Base-by-base conservation (phyloP, 2,797 vertebrate species). In the Sardinella longiceps region DNA sequence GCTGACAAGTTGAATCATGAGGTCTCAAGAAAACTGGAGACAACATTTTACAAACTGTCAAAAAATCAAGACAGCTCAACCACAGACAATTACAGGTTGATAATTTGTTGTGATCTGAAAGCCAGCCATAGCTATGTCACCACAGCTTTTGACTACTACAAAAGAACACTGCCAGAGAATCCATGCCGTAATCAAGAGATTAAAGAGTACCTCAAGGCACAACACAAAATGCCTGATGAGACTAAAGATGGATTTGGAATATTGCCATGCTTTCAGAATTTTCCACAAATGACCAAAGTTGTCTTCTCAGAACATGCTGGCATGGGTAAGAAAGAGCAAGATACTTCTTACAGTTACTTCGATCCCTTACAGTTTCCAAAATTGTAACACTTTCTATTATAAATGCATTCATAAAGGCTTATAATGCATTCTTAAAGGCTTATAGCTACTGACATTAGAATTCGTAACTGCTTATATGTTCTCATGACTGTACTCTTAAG, bases 1-100 rank as follows among this genome's bases (percentile, higher is more conserved):
- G 95, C 95, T 0, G 95, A 96, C 3, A 94, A 94, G 89, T 93
- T 96, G 74, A 93, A 93, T 85, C 95, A 96, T 0, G 95, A 96
- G 0, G 94, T 94, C 43, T 94, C 92, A 84, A 88, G 88, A 86
- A 92, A 45, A 81, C 89, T 87, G 0, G 96, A 96, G 88, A 89
- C 84, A 3, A 88, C 94, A 0, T 94, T 96, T 90, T 94, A 90
- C 63, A 83, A 11, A 11, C 90, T 96, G 5, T 85, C 82, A n/a
- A 84, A 86, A 85, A 48, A 23, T 39, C 46, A 74, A 85, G 43
- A 58, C 30, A 37, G 14, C 23, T n/a, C 66, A 37, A 46, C 60
- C 80, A 30, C 66, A 84, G 82, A 18, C 1, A 10, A 58, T 37
- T 97, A 94, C 86, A 89, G 81, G 46, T 91, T 97, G 0, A 84